Evolutionary conservation across 2,113 vertebrate species (phyloP).

Genomic region (Struthidea cinerea): DNA sequence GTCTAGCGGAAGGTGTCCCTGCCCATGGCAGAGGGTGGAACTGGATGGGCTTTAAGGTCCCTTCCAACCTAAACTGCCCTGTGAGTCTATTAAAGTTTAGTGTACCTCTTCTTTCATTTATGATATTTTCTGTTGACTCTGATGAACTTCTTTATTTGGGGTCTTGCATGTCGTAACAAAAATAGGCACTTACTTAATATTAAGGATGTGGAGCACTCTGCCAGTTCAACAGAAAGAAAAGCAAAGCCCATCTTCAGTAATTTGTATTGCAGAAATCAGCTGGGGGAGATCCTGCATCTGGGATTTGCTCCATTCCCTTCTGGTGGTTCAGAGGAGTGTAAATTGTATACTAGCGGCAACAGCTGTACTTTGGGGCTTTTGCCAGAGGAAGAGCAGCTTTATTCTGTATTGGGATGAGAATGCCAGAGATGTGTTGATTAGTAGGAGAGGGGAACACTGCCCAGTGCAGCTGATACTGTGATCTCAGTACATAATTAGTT

Average conservation of each 20-base stretch:
- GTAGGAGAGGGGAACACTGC: background rate
- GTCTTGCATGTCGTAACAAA: background rate
- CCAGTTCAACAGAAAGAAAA: background rate
- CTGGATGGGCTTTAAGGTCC: background rate
- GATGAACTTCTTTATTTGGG: background rate
- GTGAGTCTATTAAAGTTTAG: background rate
- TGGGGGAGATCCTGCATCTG: background rate
- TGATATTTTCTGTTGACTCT: background rate
- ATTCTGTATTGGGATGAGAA: background rate
- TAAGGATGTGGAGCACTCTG: background rate
- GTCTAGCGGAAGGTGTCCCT: background rate
- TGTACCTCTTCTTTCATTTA: background rate
- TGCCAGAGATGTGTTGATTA: background rate
- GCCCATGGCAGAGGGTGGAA: background rate
- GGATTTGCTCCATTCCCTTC: background rate
- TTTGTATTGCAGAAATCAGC: background rate
- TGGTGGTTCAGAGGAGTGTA: background rate
- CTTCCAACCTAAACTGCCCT: background rate
- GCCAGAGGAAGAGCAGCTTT: constrained; percentile 32
- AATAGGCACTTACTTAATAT: background rate
- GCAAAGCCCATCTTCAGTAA: background rate
- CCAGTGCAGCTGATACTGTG: background rate
- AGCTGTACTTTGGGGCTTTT: constrained; percentile 7
- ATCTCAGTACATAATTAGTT: background rate
- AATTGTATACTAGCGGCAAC: background rate